Percentiles rank a stretch among this genome's conserved stretches.
Evolutionary conservation across 1,140 invertebrate species (phyloP).

Genomic region (Phthorimaea operculella): DNA sequence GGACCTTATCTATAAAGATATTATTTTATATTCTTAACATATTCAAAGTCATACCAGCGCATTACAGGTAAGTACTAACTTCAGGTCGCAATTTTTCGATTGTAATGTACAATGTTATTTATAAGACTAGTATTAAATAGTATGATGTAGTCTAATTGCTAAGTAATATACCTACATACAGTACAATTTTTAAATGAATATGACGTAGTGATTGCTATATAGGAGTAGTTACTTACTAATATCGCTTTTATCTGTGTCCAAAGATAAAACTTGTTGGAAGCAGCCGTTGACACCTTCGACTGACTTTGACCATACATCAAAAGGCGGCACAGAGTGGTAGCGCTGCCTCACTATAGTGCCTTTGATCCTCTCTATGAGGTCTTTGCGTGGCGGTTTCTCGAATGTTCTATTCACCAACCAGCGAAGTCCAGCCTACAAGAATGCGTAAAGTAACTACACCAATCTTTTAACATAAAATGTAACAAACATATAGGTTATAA

Average conservation of each 20-base stretch:
- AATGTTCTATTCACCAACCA: slow-evolving; percentile 40
- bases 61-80: too few relatives aligned
- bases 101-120: too few relatives aligned
- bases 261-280: slow-evolving; percentile 41
- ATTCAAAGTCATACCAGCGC: too few relatives aligned
- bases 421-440: slow-evolving; percentile 37
- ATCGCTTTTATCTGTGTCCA: slow-evolving; percentile 39
- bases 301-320: slow-evolving; percentile 51
- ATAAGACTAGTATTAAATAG: too few relatives aligned
- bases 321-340: slow-evolving; percentile 42
- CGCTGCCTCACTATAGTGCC: slow-evolving; percentile 40
- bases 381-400: slow-evolving; percentile 13
- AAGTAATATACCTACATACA: too few relatives aligned
- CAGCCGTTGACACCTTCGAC: slow-evolving; percentile 36
- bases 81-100: too few relatives aligned
- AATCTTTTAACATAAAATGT: not conserved
- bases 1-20: slow-evolving; percentile 26
- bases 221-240: slow-evolving; percentile 35
- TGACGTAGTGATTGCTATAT: too few relatives aligned
- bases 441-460: not conserved
- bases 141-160: too few relatives aligned
- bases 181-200: too few relatives aligned
- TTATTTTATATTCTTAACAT: too few relatives aligned
- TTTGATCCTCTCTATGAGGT: slow-evolving; percentile 20
- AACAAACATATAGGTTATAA: too few relatives aligned